Conservation (phyloP, 1,140 invertebrate species). For the Luehdorfia chinensis region DNA sequence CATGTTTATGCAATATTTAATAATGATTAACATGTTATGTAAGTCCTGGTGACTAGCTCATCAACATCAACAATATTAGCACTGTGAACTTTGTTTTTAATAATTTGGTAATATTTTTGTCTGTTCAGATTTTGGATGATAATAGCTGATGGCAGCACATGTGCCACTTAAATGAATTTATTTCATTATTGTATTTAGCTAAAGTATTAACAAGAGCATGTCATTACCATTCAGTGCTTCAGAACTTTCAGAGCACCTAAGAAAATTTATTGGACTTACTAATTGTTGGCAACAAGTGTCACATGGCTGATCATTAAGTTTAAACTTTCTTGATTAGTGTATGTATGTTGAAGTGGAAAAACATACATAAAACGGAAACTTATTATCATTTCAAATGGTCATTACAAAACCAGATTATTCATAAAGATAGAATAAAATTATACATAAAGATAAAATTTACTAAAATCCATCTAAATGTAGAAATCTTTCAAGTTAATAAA, state of each 20-base stretch:
- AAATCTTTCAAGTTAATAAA: neutral
- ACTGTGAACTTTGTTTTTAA: no score
- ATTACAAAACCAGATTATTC: neutral
- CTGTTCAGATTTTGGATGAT: no score
- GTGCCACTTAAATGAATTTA: neutral
- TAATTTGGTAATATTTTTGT: no score
- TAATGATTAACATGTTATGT: neutral
- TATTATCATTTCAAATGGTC: no score
- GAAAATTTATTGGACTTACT: slow-evolving; percentile 34
- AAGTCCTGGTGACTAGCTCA: no score
- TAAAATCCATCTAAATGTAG: neutral
- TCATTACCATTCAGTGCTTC: slow-evolving; percentile 29
- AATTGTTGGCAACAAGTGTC: slow-evolving; percentile 44
- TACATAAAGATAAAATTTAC: neutral
- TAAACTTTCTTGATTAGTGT: no score
- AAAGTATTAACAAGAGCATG: neutral
- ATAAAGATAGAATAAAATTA: neutral
- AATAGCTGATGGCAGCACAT: no score
- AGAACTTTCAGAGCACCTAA: slow-evolving; percentile 28
- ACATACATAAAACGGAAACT: no score
- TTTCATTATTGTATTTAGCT: neutral
- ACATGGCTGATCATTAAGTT: slow-evolving; percentile 45
- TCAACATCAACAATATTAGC: no score
- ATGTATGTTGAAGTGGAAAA: no score
- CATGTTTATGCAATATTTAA: slow-evolving; percentile 19